Conservation (phyloP, 2,888 invertebrate species). For the Pheosia gnoma region DNA sequence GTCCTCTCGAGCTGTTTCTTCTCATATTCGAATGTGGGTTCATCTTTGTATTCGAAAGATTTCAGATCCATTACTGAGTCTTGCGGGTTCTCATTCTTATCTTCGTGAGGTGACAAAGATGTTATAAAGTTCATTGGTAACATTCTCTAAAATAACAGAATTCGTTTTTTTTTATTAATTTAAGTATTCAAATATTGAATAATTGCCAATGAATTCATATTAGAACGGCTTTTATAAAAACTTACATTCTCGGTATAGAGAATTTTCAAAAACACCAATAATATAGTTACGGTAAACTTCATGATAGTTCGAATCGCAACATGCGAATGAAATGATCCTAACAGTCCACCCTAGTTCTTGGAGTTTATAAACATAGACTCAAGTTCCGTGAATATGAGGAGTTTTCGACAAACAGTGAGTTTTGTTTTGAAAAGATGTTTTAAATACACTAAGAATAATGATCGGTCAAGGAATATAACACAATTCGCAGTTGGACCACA, state of each 20-base stretch:
- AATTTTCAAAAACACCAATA: conserved; percentile 46
- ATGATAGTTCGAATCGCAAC: conserved; percentile 49
- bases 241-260: conserved; percentile 56
- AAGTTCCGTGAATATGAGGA: conserved; percentile 49
- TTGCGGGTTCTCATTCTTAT: conserved; percentile 31
- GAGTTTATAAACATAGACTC: conserved; percentile 60
- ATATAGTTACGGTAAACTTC: conserved; percentile 46
- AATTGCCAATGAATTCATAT: conserved; percentile 3
- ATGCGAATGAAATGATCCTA: conserved; percentile 41
- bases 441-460: conserved; percentile 27
- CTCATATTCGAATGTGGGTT: conserved; percentile 42
- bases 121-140: conserved; percentile 48
- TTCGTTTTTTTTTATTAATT: neutral
- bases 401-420: conserved; percentile 47
- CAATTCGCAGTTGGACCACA: neutral
- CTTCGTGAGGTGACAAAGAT: conserved; percentile 25
- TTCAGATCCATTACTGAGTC: conserved; percentile 47
- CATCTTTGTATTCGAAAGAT: conserved; percentile 40
- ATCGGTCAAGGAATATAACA: conserved; percentile 10
- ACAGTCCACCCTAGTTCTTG: conserved; percentile 29
- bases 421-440: conserved; percentile 50
- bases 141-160: conserved; percentile 54
- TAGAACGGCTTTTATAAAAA: conserved; percentile 4
- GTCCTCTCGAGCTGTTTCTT: conserved; percentile 27
- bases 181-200: conserved; percentile 17